Base-by-base conservation (phyloP, 2,888 invertebrate genomes). In the Pedicia rivosa region DNA sequence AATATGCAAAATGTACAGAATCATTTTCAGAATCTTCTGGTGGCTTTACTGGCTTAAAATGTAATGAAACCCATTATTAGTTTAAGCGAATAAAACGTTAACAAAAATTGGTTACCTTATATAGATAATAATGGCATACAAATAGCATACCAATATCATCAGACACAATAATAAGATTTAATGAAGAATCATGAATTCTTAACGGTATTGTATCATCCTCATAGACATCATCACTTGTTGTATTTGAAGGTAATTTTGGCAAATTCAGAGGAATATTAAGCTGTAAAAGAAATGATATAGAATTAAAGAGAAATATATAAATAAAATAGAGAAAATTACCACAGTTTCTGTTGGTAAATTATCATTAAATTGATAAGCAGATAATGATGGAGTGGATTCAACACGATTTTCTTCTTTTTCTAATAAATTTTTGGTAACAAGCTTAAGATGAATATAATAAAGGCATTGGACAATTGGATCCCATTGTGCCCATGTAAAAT, bases 401-500 rank as follows among this genome's bases (percentile, higher is more conserved):
- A 63, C 61, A 24, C 71, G 71, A 42, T 70, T 69, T 27, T 68
- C 71, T 47, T 77, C 75, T 35, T 79, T 72, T 10, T 67, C 70
- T 39, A 70, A 63, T 29, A 72, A 72, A 44, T 78, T 70, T 45
- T 74, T 71, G 3, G 73, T 65, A 16, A 78, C 71, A 49, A 73
- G 73, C 36, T 79, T 73, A 48, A 80, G 73, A 55, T 86, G 83
- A 47, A 87, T 84, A 56, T 84, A 84, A 57, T 82, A 86, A 1
- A 88, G 60, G 9, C 81, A 78, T 67, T 87, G 72, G 4, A 53
- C 49, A 29, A 55, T 55, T 41, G 79, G 70, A 53, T 86, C 83
- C 86, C 86, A 87, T 49, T 87, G 87, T 0, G 83, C 82, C 86
- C 86, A 88, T 25, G 78, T 74, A 50, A 84, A 86, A 29, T 70